Conservation (phyloP, 2,888 invertebrate species). For the Gymnosoma rotundatum region DNA sequence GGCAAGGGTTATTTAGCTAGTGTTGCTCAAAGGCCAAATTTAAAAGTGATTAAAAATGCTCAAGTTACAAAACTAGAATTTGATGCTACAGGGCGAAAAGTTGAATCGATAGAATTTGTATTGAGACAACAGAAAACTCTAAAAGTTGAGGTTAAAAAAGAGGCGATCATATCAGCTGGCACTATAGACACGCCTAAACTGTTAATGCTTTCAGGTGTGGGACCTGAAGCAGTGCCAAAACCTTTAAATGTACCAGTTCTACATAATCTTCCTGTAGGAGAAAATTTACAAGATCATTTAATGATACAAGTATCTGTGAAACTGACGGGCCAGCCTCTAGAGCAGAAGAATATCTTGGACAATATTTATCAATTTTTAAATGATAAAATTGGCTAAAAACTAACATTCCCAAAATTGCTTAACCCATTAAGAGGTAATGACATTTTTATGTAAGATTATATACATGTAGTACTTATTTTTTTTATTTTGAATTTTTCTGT, state of each 20-base stretch:
- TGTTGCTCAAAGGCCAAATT: conserved; percentile 79
- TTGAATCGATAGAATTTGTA: conserved; percentile 81
- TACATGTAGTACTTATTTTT: too few species aligned
- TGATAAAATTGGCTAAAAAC: too few species aligned
- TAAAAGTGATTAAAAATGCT: conserved; percentile 83
- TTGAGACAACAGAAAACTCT: conserved; percentile 33
- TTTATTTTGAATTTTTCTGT: too few species aligned
- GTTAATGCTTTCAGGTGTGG: conserved; percentile 75
- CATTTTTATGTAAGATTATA: too few species aligned
- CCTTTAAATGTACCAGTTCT: conserved; percentile 71
- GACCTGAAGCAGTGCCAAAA: conserved; percentile 70
- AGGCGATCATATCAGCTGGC: conserved; percentile 79
- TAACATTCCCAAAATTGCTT: too few species aligned
- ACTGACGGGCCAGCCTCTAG: conserved; percentile 77
- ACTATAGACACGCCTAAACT: conserved; percentile 76
- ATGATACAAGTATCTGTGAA: conserved; percentile 81
- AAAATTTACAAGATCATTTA: conserved; percentile 90
- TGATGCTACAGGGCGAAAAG: conserved; percentile 80
- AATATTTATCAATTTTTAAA: conserved; percentile 80
- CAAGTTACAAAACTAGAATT: conserved; percentile 83
- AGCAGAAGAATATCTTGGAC: conserved; percentile 48
- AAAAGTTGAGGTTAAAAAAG: conserved; percentile 69
- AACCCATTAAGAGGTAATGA: too few species aligned
- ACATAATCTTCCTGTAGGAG: conserved; percentile 83
- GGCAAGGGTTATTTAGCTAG: conserved; percentile 84